Evolutionary conservation across 2,113 vertebrate genomes (phyloP).

Genomic region (Elgaria multicarinata): DNA sequence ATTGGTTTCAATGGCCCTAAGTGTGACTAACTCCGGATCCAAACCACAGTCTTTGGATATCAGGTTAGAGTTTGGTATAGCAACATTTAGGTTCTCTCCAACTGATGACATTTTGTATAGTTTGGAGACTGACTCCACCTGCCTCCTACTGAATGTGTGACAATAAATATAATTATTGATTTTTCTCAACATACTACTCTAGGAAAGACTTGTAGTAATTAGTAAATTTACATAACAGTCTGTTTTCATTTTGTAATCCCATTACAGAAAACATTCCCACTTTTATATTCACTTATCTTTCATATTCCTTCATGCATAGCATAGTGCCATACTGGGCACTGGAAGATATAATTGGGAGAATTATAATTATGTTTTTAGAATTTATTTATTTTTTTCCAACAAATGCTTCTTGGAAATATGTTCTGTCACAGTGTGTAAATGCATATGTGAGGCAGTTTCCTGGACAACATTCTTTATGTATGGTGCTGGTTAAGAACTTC

Average conservation of each 20-base stretch:
- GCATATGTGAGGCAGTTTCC: slow-evolving; percentile 28
- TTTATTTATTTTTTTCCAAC: slow-evolving; percentile 39
- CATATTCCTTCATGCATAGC: slow-evolving; percentile 33
- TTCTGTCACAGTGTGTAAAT: slow-evolving; percentile 39
- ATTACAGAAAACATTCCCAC: slow-evolving; percentile 41
- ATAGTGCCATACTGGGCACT: neutral
- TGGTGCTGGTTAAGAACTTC: slow-evolving; percentile 38
- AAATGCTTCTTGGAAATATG: slow-evolving; percentile 28
- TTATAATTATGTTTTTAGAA: slow-evolving; percentile 43
- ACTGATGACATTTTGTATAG: neutral
- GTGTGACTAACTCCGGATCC: neutral
- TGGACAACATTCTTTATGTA: slow-evolving; percentile 7
- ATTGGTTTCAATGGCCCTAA: no score
- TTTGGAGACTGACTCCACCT: slow-evolving; percentile 6
- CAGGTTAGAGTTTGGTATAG: neutral
- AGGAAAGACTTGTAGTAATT: slow-evolving; percentile 19
- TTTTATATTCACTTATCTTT: slow-evolving; percentile 46
- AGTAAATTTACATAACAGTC: slow-evolving; percentile 30
- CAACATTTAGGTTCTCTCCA: slow-evolving; percentile 5
- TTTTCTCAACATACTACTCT: slow-evolving; percentile 46
- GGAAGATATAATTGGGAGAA: slow-evolving; percentile 49
- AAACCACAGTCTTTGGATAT: neutral
- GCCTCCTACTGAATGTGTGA: neutral
- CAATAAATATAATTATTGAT: slow-evolving; percentile 15
- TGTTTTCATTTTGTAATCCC: slow-evolving; percentile 50